These are phyloP conservation scores for Frankliniella intonsa DNA, from an alignment of 2,888 invertebrate genomes.

Conservation along the genomic window DNA sequence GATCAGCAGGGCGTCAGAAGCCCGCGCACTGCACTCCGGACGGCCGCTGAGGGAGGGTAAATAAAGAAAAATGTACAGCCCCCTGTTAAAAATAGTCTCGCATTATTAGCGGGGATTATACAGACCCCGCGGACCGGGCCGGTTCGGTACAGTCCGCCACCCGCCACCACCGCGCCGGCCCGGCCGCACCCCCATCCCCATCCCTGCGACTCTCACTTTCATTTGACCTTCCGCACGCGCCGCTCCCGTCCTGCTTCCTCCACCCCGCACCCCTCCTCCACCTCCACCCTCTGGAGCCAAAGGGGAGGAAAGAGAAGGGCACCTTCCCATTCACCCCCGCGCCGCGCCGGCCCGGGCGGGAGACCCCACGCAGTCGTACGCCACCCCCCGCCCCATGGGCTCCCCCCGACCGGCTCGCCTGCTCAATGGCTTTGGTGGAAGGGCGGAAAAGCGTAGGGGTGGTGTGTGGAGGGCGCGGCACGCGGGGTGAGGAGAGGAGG, in stretches of 20 bases:
- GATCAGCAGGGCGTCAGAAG: no score
- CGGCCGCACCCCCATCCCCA: neutral
- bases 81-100: no score
- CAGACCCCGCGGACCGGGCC: no score
- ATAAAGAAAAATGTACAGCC: no score
- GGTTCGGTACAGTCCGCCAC: neutral
- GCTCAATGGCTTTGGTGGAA: neutral
- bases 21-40: no score
- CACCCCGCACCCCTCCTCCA: neutral
- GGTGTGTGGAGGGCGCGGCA: neutral
- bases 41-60: no score
- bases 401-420: no score
- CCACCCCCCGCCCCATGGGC: no score
- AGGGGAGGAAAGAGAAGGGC: neutral
- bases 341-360: neutral
- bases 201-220: neutral
- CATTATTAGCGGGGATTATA: no score
- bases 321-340: neutral
- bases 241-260: neutral
- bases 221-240: constrained; percentile 14
- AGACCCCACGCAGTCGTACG: neutral
- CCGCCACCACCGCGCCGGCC: neutral
- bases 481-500: neutral
- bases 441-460: neutral
- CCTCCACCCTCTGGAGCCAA: neutral